These are phyloP conservation scores for Chloebia gouldiae DNA, from an alignment of 2,113 vertebrate genomes.

Conservation along the genomic window DNA sequence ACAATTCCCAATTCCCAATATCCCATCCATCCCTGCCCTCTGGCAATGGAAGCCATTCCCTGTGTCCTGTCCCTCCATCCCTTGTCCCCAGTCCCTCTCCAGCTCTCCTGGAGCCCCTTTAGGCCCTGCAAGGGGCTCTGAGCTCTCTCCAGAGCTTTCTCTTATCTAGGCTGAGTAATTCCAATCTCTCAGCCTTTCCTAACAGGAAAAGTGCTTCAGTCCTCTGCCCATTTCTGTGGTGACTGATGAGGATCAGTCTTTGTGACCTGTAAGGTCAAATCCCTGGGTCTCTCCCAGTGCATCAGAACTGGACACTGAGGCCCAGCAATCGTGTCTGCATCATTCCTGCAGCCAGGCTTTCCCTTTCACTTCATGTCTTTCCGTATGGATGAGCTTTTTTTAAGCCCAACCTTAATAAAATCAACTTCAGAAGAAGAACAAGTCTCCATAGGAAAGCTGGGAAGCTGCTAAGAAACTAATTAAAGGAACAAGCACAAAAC, in stretches of 20 bases:
- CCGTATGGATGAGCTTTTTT: not conserved
- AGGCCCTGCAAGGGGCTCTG: not conserved
- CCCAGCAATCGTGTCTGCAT: not conserved
- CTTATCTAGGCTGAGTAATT: not conserved
- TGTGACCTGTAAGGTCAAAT: not conserved
- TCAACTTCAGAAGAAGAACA: constrained; percentile 2
- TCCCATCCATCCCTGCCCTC: not conserved
- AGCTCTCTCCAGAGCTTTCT: not conserved
- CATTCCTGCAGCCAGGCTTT: not conserved
- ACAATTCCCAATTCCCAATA: not conserved
- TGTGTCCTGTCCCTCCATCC: not conserved
- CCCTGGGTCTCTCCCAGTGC: not conserved
- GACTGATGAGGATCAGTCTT: not conserved
- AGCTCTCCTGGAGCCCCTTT: not conserved
- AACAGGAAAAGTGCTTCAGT: not conserved
- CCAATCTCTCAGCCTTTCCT: not conserved
- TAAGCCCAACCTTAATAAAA: constrained; percentile 35
- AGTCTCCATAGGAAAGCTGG: constrained; percentile 22
- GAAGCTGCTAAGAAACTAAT: constrained; percentile 37
- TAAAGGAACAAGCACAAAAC: constrained; percentile 31
- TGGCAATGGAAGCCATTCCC: not conserved
- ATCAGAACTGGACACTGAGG: not conserved
- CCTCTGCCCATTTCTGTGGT: not conserved
- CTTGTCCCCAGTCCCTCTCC: not conserved
- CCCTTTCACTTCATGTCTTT: not conserved